Evolutionary conservation across 2,888 invertebrate species (phyloP), one percentile per base, ranked within the genome.

Genomic region (Metacarcinus magister): DNA sequence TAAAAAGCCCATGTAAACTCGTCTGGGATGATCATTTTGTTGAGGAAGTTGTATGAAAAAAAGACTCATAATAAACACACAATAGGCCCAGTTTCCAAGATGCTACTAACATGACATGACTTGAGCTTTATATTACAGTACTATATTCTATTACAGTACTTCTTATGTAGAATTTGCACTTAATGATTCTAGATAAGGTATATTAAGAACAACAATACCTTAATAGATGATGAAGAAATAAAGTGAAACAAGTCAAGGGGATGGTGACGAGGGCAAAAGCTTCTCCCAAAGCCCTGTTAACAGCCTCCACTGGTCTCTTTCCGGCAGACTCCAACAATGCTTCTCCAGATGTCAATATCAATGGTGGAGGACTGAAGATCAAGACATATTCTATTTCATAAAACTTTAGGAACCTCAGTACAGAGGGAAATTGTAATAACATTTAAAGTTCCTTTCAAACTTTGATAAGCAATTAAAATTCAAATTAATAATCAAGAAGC

Each of bases 221-320:
- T 46, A 96, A 43, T 3, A 96, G 46, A 91, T 96, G 96, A 75
- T 96, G 96, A 87, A 96, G 82, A 44, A 96, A 96, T 32, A 96
- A 60, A 10, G 94, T 54, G 13, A 96, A 43, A 48, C 91, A 96
- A 23, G 92, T 92, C 8, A 96, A 94, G 28, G 96, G 96, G 19
- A 96, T 92, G 28, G 94, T 94, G 32, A 96, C 13, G 23, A 96
- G n/a, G 7, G 94, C 94, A 92, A 94, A 96, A 32, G 23, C 75
- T 92, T 96, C 96, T n/a, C 92, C 91, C 43, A 96, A 54, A 10
- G 94, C 96, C 48, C 94, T 89, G 48, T 94, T 96, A 7, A 92
- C 60, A 16, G 92, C 87, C 43, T 94, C 92, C 94, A 96, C 43
- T 32, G 96, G 75, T 32, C 87, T 96, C 32, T 94, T 96, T 13